phyloP scores from a whole-genome alignment of 2,797 vertebrate species.

The Rhabdophis nuchalis region DNA sequence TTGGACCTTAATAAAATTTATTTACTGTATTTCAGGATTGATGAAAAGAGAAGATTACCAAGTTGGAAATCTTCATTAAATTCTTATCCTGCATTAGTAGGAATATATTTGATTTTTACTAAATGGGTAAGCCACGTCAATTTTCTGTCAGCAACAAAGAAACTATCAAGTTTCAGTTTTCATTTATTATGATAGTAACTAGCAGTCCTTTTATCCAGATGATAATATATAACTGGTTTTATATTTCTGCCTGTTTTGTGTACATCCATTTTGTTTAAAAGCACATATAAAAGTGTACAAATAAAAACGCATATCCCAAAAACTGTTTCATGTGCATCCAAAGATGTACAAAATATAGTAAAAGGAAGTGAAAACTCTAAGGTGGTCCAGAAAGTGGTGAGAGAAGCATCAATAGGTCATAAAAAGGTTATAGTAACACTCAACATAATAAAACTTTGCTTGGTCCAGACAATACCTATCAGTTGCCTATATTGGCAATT shows the following conservation, averaged over 20 bases:
- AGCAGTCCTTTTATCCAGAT: constrained; percentile 9
- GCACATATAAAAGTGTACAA: not conserved
- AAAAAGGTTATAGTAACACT: not conserved
- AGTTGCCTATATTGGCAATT: not conserved
- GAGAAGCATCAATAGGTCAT: not conserved
- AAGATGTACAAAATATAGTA: not conserved
- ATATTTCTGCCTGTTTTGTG: not conserved
- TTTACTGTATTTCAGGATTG: constrained; percentile 50
- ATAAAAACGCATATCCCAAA: not conserved
- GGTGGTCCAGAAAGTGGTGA: not conserved
- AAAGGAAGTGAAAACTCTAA: not conserved
- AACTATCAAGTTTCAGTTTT: constrained; percentile 46
- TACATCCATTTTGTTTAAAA: not conserved
- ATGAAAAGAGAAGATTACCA: constrained; percentile 38
- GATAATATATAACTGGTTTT: not conserved
- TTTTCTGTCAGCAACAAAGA: constrained; percentile 48
- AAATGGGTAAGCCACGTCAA: constrained; percentile 43
- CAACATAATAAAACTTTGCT: not conserved
- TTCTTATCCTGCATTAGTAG: constrained; percentile 53
- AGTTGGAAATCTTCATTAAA: constrained; percentile 54
- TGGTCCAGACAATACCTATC: not conserved
- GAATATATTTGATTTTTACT: constrained; percentile 50
- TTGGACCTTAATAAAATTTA: constrained; percentile 53
- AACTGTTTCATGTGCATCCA: not conserved
- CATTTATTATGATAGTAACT: constrained; percentile 1